Evolutionary conservation across 2,888 invertebrate species (phyloP), one percentile per base, ranked within the genome.

Genomic region (Drosophila flavopinicola): DNA sequence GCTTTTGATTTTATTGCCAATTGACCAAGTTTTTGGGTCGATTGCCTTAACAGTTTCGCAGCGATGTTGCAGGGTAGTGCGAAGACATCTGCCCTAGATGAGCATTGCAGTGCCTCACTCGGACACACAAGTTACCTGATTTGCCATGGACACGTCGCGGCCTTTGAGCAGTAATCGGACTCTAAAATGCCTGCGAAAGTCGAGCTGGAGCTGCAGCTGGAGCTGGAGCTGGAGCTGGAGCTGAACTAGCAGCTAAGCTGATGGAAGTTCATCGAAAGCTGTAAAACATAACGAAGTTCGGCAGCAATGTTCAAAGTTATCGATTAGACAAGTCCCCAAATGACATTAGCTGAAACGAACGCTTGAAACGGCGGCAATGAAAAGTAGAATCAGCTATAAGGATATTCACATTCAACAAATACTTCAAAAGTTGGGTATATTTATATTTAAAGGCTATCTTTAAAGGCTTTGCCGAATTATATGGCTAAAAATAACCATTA

Each of bases 1-100:
- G 85, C 83, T 75, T 85, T 82, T 88, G 85, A 82, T 85, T 88
- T 88, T 86, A 88, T 85, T 88, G 74, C 78, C 88, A 83, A 76
- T 87, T 88, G 85, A 85, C 78, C 75, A 88, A 88, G 52, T 75
- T 85, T 75, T 82, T 77, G 78, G 87, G 65, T 77, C 69, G 79
- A 70, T 79, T 76, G 72, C 65, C 58, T 13, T 38, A 39, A 24
- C 64, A 20, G 64, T 29, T 15, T 15, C 20, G 20, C n/a, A n/a
- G n/a, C n/a, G n/a, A n/a, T n/a, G n/a, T n/a, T n/a, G n/a, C n/a
- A n/a, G n/a, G n/a, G n/a, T n/a, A 80, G 77, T 63, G 58, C 70
- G 65, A 60, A 52, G 60, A 66, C 84, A 78, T 75, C 60, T 78
- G 85, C 41, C 70, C 60, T 13, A 39, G 86, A 70, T 78, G 66